Evolutionary conservation across 1,140 invertebrate species (phyloP).

Genomic region (Pseudomyrmex gracilis): DNA sequence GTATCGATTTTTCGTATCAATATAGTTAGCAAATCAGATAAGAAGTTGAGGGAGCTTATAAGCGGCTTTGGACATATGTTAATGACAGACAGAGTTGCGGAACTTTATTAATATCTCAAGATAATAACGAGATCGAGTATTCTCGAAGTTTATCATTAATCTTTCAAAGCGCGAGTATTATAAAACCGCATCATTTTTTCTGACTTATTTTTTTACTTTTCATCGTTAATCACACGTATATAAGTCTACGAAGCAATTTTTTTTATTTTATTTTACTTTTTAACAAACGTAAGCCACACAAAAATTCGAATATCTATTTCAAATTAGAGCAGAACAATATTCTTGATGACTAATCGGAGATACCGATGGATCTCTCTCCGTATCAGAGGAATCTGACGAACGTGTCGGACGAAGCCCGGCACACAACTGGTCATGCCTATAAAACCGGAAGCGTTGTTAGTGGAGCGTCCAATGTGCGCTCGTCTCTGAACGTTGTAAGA

Average conservation of each 20-base stretch:
- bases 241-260: no score
- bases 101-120: constrained; percentile 12
- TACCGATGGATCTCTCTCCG: not conserved
- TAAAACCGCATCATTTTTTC: not conserved
- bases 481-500: constrained; percentile 51
- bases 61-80: constrained; percentile 2
- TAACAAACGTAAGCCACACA: not conserved
- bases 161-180: not conserved
- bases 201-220: not conserved
- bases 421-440: constrained; percentile 14
- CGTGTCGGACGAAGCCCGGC: not conserved
- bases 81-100: not conserved
- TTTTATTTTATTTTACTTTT: no score
- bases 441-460: constrained; percentile 56
- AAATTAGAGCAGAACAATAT: not conserved
- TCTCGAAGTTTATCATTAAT: not conserved
- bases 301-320: constrained; percentile 1
- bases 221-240: no score
- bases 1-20: constrained; percentile 18
- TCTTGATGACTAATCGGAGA: not conserved
- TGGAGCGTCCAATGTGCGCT: constrained; percentile 31
- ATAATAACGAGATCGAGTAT: not conserved
- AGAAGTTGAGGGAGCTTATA: constrained; percentile 23
- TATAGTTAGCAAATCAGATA: not conserved
- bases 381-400: constrained; percentile 12